Conservation (phyloP, 2,797 vertebrate species). For the Acanthis flammea region DNA sequence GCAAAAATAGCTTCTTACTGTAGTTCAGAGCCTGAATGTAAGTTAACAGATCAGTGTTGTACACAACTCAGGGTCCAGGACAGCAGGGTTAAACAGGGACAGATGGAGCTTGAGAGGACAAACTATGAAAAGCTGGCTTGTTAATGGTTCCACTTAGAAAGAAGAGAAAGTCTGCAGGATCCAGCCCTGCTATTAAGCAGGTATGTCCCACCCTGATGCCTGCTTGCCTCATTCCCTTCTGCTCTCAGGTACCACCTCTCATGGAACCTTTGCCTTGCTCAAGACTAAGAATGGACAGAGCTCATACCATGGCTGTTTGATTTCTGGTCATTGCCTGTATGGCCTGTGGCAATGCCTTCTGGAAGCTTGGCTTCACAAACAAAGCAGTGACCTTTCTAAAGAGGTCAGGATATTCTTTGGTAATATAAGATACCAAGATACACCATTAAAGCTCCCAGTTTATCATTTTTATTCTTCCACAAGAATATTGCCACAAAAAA, state of each 20-base stretch:
- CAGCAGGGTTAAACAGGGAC: background rate
- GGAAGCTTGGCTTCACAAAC: background rate
- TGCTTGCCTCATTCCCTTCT: background rate
- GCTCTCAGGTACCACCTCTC: fast-evolving
- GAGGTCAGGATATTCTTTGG: background rate
- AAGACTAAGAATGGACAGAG: background rate
- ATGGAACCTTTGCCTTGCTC: background rate
- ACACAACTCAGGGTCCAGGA: background rate
- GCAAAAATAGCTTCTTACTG: background rate
- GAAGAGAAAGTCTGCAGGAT: background rate
- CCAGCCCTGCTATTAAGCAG: background rate
- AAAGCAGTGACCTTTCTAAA: background rate
- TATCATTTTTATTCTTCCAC: background rate
- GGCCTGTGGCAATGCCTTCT: background rate
- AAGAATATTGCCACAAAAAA: background rate
- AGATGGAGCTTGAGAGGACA: background rate
- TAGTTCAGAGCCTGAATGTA: background rate
- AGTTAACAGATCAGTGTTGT: background rate
- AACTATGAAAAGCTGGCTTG: background rate
- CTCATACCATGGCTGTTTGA: background rate
- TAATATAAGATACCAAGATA: background rate
- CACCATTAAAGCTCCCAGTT: background rate
- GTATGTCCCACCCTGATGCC: too few relatives aligned
- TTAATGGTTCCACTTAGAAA: background rate
- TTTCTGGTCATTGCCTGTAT: background rate